A percentile compares a stretch with the other conserved stretches of the same genome.
Conservation (phyloP, 2,113 vertebrate genomes). For the Oncorhynchus mykiss region DNA sequence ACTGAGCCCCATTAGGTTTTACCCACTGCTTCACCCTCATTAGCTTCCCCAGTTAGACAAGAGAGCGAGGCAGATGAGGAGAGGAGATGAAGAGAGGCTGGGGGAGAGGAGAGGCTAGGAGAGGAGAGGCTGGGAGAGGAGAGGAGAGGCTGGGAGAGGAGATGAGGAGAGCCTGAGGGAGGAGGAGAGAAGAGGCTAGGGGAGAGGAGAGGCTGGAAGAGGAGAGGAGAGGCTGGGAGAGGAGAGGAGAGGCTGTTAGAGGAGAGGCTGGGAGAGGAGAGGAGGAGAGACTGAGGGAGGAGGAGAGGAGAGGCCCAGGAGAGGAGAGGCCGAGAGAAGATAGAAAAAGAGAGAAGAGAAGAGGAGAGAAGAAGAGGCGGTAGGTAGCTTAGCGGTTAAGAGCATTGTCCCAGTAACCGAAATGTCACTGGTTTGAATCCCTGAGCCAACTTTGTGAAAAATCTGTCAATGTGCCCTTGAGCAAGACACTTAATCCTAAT, state of each 20-base stretch:
- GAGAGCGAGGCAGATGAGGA: constrained; percentile 43
- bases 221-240: no score
- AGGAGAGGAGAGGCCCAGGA: constrained; percentile 26
- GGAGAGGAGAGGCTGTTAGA: no score
- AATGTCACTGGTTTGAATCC: no score
- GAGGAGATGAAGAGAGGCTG: background rate
- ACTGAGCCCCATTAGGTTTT: constrained; percentile 75
- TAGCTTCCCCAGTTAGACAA: constrained; percentile 19
- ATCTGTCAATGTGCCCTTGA: no score
- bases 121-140: constrained; percentile 34
- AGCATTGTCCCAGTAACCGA: no score
- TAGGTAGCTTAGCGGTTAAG: no score
- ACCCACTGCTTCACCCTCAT: constrained; percentile 73
- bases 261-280: constrained; percentile 34
- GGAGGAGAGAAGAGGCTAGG: no score
- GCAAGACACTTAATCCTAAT: background rate
- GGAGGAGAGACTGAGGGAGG: no score
- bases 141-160: constrained; percentile 58
- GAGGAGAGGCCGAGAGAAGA: constrained; percentile 64
- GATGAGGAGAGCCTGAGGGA: no score
- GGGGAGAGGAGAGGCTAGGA: constrained; percentile 13
- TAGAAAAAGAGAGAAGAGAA: constrained; percentile 7
- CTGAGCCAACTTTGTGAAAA: no score
- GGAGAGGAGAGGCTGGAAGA: no score
- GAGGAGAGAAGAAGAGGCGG: background rate